phyloP scores from a whole-genome alignment of 2,888 invertebrate species.

The Choristoneura rosaceana region DNA sequence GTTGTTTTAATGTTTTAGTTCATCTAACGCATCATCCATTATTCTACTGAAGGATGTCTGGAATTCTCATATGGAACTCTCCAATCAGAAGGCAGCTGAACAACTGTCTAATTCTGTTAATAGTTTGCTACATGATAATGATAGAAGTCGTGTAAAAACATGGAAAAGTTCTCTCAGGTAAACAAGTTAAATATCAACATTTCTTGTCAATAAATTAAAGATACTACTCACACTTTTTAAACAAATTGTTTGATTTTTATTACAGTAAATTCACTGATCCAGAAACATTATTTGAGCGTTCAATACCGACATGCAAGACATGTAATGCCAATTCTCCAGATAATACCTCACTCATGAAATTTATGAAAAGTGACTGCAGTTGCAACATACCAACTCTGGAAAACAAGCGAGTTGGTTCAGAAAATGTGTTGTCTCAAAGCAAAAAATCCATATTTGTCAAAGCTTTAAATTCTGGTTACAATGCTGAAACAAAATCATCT shows the following conservation, averaged over 20 bases:
- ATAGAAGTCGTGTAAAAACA: constrained; percentile 53
- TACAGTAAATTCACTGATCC: constrained; percentile 66
- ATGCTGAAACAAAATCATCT: constrained; percentile 55
- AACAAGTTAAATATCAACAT: neutral
- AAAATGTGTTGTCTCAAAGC: constrained; percentile 39
- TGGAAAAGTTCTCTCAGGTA: constrained; percentile 70
- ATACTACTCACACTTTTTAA: neutral
- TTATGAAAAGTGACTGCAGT: constrained; percentile 58
- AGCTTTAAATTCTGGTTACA: constrained; percentile 53
- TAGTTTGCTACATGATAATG: constrained; percentile 52
- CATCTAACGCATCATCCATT: constrained; percentile 63
- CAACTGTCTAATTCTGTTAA: constrained; percentile 56
- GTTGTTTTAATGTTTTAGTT: constrained; percentile 56
- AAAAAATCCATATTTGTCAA: constrained; percentile 49
- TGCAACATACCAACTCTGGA: constrained; percentile 56
- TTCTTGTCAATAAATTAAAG: neutral
- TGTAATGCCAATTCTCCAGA: constrained; percentile 49
- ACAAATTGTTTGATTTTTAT: constrained; percentile 41
- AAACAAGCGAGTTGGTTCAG: constrained; percentile 42
- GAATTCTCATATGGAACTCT: constrained; percentile 54
- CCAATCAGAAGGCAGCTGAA: constrained; percentile 51
- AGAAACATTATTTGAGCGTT: constrained; percentile 57
- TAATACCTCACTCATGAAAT: constrained; percentile 48
- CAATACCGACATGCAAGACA: constrained; percentile 55
- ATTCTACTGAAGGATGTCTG: constrained; percentile 61